These are phyloP conservation scores for Microcebus tavaratra DNA, from an alignment of 2,113 vertebrate genomes.

Conservation along the genomic window DNA sequence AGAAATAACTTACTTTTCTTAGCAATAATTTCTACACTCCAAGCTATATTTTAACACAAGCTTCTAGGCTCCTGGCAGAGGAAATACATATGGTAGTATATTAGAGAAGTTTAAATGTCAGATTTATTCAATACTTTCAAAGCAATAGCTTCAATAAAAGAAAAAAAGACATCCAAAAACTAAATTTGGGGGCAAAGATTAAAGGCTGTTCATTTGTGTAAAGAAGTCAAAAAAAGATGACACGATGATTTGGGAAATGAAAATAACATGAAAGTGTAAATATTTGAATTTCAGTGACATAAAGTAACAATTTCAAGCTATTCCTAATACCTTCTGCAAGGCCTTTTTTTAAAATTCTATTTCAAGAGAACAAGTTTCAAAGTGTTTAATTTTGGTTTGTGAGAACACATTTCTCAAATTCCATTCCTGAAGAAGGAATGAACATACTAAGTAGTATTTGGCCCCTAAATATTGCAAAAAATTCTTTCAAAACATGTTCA, in stretches of 20 bases:
- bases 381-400: slow-evolving; percentile 25
- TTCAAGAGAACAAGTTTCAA: slow-evolving; percentile 37
- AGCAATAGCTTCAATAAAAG: slow-evolving; percentile 52
- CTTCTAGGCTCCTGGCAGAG: background rate
- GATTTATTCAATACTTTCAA: slow-evolving; percentile 64
- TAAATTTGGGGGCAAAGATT: slow-evolving; percentile 46
- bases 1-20: slow-evolving; percentile 44
- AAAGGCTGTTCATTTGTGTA: background rate
- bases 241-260: background rate
- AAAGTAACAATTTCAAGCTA: slow-evolving; percentile 35
- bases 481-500: background rate
- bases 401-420: slow-evolving; percentile 39
- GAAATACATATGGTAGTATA: slow-evolving; percentile 33
- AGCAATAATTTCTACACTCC: slow-evolving; percentile 25
- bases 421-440: background rate
- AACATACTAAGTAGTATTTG: background rate
- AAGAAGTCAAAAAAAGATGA: background rate
- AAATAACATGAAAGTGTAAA: slow-evolving; percentile 20
- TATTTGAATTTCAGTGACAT: background rate
- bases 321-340: background rate
- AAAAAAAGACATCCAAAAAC: background rate
- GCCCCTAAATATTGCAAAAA: background rate
- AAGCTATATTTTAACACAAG: slow-evolving; percentile 62
- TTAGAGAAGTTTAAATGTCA: slow-evolving; percentile 58
- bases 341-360: slow-evolving; percentile 15